These are phyloP conservation scores for Leptinotarsa rubiginosa DNA, from an alignment of 2,888 invertebrate species.

Conservation along the genomic window DNA sequence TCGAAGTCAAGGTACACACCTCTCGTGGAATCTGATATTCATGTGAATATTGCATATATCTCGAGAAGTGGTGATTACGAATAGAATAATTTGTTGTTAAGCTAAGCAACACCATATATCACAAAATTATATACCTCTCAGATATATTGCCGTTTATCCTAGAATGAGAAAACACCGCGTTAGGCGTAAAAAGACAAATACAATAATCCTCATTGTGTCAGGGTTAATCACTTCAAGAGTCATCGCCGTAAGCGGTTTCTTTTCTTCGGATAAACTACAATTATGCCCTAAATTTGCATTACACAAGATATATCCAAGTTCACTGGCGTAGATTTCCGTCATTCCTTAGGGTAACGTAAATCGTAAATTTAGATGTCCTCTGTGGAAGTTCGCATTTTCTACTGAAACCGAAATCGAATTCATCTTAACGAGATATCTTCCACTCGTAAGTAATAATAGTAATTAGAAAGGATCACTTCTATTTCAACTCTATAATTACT, in stretches of 20 bases:
- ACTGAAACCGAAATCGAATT: background rate
- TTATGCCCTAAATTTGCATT: constrained; percentile 30
- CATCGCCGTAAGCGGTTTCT: constrained; percentile 29
- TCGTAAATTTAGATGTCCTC: background rate
- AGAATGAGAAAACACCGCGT: constrained; percentile 29
- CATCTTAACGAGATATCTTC: background rate
- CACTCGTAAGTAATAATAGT: too few relatives aligned
- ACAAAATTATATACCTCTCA: constrained; percentile 38
- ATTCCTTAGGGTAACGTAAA: background rate
- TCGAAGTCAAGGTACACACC: constrained; percentile 13
- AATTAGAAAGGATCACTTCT: too few relatives aligned
- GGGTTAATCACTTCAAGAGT: constrained; percentile 38
- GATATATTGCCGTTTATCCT: constrained; percentile 37
- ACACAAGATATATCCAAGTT: constrained; percentile 23
- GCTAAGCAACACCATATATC: constrained; percentile 38
- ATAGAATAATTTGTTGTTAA: constrained; percentile 31
- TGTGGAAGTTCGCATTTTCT: too few relatives aligned
- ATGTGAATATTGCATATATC: constrained; percentile 23
- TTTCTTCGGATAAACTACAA: constrained; percentile 26
- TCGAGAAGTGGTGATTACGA: constrained; percentile 31
- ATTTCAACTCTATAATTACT: too few relatives aligned
- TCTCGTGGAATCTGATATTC: constrained; percentile 15
- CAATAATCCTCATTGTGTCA: constrained; percentile 44
- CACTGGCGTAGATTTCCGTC: constrained; percentile 6
- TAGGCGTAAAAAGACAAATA: constrained; percentile 37